Conservation (phyloP, 2,888 invertebrate species). For the Drosophila lutescens region DNA sequence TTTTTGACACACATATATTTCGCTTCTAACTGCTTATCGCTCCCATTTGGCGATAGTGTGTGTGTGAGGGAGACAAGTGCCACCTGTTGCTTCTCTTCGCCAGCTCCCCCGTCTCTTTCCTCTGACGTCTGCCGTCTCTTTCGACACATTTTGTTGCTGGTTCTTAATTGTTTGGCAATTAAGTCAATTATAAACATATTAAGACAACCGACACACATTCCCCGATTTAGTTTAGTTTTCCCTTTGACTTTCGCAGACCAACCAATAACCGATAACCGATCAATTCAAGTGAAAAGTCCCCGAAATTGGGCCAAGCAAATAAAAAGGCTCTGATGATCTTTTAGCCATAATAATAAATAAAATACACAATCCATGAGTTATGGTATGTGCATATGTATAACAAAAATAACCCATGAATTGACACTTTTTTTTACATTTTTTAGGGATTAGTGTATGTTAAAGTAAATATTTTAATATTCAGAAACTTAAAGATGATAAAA, state of each 20-base stretch:
- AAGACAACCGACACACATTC: constrained; percentile 66
- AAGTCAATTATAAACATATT: constrained; percentile 75
- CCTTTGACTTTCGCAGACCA: constrained; percentile 17
- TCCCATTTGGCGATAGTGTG: constrained; percentile 33
- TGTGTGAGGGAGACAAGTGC: constrained; percentile 3
- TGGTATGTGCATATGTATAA: background rate
- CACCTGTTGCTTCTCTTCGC: constrained; percentile 41
- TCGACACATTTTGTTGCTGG: constrained; percentile 47
- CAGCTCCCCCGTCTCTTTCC: background rate
- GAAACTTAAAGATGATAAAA: no score
- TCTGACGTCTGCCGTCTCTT: constrained; percentile 14
- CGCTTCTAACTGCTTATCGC: constrained; percentile 60
- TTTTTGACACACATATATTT: constrained; percentile 8
- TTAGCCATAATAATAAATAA: background rate
- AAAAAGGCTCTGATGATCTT: background rate
- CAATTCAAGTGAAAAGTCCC: background rate
- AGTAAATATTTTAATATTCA: no score
- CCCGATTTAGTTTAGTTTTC: constrained; percentile 8
- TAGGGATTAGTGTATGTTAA: no score
- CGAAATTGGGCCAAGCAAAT: background rate
- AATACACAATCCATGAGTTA: background rate
- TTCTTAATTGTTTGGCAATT: constrained; percentile 71
- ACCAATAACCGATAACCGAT: constrained; percentile 9
- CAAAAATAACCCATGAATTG: background rate
- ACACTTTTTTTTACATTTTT: background rate